Conservation (phyloP, 2,797 vertebrate species). For the Phalloptychus januarius region DNA sequence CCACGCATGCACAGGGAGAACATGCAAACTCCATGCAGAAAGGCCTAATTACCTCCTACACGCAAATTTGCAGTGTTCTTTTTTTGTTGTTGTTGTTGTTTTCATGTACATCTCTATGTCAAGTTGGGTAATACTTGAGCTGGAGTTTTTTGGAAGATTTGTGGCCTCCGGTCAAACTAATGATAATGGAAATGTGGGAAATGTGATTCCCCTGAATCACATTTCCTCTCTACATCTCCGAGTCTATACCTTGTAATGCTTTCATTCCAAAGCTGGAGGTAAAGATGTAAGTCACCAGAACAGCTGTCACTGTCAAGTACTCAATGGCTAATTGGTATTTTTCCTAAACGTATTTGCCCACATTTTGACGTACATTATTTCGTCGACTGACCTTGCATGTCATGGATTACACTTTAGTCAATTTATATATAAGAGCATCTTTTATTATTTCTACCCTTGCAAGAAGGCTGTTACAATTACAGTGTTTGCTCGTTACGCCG, state of each 20-base stretch:
- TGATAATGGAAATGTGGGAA: too few species aligned
- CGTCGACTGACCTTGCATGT: neutral
- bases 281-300: neutral
- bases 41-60: too few species aligned
- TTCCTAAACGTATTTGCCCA: neutral
- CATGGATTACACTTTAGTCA: neutral
- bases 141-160: neutral
- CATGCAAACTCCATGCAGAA: too few species aligned
- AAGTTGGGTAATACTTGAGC: neutral
- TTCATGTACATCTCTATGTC: neutral
- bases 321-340: neutral
- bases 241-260: neutral
- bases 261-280: neutral
- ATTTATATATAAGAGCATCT: neutral
- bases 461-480: constrained; percentile 19
- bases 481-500: constrained; percentile 10
- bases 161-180: neutral
- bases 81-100: too few species aligned
- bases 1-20: too few species aligned
- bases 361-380: neutral
- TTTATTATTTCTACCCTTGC: neutral
- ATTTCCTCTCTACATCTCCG: neutral
- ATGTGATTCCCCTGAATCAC: neutral
- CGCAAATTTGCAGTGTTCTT: too few species aligned
- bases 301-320: neutral